These are phyloP conservation scores for Erythrocercus mccallii DNA, from an alignment of 2,113 vertebrate genomes.

Conservation along the genomic window DNA sequence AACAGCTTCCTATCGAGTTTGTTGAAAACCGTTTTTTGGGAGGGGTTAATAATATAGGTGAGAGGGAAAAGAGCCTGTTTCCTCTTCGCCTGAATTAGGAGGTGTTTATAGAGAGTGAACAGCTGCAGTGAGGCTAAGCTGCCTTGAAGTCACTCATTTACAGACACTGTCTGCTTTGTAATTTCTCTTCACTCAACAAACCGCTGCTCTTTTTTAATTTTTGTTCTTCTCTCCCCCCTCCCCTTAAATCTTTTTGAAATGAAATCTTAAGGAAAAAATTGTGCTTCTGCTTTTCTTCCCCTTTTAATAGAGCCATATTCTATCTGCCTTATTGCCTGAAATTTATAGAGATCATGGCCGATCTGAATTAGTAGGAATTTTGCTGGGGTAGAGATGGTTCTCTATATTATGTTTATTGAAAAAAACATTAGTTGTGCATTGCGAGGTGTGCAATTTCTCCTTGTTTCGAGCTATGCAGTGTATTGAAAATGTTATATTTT, in stretches of 20 bases:
- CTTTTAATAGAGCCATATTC: neutral
- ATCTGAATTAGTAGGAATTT: neutral
- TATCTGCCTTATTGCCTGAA: neutral
- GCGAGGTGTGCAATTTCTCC: neutral
- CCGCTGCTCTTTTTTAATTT: neutral
- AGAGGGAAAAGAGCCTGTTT: neutral
- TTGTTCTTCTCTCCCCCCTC: rapidly evolving
- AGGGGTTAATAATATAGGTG: neutral
- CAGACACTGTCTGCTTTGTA: neutral
- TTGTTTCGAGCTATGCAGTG: neutral
- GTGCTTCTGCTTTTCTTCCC: neutral
- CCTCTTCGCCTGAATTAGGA: neutral
- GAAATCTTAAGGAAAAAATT: neutral
- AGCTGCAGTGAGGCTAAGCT: neutral
- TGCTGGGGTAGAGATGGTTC: neutral
- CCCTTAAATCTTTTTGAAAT: neutral
- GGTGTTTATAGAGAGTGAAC: neutral
- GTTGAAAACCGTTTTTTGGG: neutral
- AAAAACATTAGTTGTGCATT: neutral
- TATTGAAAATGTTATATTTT: neutral
- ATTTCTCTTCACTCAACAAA: neutral
- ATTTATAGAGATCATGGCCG: slow-evolving; percentile 19
- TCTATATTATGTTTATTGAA: neutral
- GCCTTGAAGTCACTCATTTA: neutral
- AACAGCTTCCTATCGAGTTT: neutral